A percentile compares a stretch with the other conserved stretches of the same genome.
phyloP scores from a whole-genome alignment of 2,113 vertebrate genomes.

The Tyto alba region DNA sequence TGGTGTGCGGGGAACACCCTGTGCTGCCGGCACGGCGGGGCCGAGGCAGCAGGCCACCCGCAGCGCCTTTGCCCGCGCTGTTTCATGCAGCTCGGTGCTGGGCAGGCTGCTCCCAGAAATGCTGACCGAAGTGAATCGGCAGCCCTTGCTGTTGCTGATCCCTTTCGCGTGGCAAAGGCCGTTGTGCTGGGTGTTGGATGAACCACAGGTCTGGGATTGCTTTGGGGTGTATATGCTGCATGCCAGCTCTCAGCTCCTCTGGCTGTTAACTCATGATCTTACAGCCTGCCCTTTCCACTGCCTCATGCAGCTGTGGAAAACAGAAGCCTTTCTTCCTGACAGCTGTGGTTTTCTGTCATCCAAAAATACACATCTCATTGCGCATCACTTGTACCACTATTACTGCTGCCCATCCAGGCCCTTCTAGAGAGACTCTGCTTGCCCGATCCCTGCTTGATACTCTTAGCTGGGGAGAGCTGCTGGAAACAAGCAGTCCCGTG shows the following conservation, averaged over 20 bases:
- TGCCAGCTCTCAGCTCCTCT: background rate
- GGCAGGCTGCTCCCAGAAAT: background rate
- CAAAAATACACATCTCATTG: background rate
- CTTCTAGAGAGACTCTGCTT: background rate
- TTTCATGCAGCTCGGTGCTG: background rate
- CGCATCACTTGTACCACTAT: background rate
- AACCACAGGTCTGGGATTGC: background rate
- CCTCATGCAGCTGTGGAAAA: background rate
- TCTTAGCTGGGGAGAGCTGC: background rate
- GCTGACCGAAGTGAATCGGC: background rate
- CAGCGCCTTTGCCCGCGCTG: background rate
- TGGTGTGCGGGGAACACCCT: conserved; percentile 54
- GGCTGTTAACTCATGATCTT: background rate
- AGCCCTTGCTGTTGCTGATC: background rate
- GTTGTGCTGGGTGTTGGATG: background rate
- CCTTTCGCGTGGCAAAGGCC: background rate
- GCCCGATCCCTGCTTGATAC: background rate
- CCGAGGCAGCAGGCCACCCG: background rate
- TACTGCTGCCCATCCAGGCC: background rate
- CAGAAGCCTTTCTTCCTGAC: background rate
- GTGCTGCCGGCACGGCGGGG: background rate
- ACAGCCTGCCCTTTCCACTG: background rate
- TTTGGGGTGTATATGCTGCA: accelerated
- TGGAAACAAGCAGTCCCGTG: background rate
- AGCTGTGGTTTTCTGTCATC: background rate